Evolutionary conservation across 2,888 invertebrate species (phyloP), one percentile per base, ranked within the genome.

Genomic region (Cryptosula pallasiana): DNA sequence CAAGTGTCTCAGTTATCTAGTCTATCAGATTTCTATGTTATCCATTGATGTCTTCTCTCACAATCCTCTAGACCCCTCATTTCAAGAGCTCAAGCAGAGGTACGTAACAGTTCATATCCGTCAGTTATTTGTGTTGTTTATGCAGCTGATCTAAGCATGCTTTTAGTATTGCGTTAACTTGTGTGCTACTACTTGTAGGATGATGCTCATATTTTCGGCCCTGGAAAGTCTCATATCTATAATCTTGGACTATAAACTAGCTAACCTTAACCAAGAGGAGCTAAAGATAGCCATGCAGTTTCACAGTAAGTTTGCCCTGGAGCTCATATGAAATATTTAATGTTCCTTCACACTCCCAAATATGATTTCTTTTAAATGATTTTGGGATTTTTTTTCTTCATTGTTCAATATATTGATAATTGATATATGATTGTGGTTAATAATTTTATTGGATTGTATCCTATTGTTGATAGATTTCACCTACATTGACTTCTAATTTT

Each of bases 1-100:
- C 27, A 63, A 63, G 27, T 32, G 2, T 63, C 9, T 63, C n/a
- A 32, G 63, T 32, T 63, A 63, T n/a, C 27, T 63, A 16, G 63
- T 63, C 25, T 63, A 63, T 32, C 63, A 63, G 32, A 5, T 34
- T 5, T 63, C 63, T 9, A 27, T 27, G 9, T 5, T 63, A 27
- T 27, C 27, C 13, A 20, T 27, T 32, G 32, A 32, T 5, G 29
- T 63, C 9, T 63, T 63, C 27, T 20, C 25, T 63, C 3, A 5
- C 13, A 27, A 34, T 9, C 63, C 2, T 9, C 13, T 32, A 16
- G 27, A 27, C 27, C 2, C 3, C 13, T 13, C 20, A 32, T 9
- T 32, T 13, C 32, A 63, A 34, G 2, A 13, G 32, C 3, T 3
- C 5, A 63, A 34, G 32, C 32, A 63, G 34, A 63, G 63, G 63